Percentiles rank a stretch among this genome's conserved stretches.
phyloP scores from a whole-genome alignment of 2,888 invertebrate genomes.

The Limnephilus rhombicus region DNA sequence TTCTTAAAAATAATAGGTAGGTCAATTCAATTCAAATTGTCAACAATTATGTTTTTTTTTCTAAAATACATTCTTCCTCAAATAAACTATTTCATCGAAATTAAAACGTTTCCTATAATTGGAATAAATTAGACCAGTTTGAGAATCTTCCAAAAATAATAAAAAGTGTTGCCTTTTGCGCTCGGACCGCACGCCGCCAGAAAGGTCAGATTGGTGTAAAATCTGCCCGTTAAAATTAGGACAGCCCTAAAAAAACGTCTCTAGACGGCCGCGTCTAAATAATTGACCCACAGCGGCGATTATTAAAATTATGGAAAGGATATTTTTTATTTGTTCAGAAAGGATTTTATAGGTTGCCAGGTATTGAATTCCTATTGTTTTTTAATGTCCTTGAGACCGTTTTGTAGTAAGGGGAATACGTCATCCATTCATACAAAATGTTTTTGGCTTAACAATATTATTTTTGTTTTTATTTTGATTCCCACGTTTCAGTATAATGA shows the following conservation, averaged over 20 bases:
- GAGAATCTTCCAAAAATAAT: slow-evolving; percentile 25
- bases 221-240: slow-evolving; percentile 63
- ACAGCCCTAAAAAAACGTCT: slow-evolving; percentile 60
- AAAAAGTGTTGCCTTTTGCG: slow-evolving; percentile 57
- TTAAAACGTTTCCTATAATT: no score
- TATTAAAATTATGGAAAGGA: slow-evolving; percentile 62
- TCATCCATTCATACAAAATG: slow-evolving; percentile 33
- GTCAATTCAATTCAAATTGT: no score
- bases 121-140: slow-evolving; percentile 14
- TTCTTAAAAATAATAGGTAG: no score
- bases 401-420: background rate
- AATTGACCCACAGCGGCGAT: slow-evolving; percentile 65
- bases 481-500: background rate
- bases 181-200: slow-evolving; percentile 62
- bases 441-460: background rate
- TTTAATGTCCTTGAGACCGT: slow-evolving; percentile 38
- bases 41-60: no score
- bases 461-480: background rate
- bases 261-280: slow-evolving; percentile 56
- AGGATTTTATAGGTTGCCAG: slow-evolving; percentile 59
- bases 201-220: slow-evolving; percentile 64
- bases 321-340: slow-evolving; percentile 53
- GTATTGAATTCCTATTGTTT: slow-evolving; percentile 59
- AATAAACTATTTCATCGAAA: no score
- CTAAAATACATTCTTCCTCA: no score